Evolutionary conservation across 2,113 vertebrate species (phyloP).

Genomic region (Platycercus adscitus): DNA sequence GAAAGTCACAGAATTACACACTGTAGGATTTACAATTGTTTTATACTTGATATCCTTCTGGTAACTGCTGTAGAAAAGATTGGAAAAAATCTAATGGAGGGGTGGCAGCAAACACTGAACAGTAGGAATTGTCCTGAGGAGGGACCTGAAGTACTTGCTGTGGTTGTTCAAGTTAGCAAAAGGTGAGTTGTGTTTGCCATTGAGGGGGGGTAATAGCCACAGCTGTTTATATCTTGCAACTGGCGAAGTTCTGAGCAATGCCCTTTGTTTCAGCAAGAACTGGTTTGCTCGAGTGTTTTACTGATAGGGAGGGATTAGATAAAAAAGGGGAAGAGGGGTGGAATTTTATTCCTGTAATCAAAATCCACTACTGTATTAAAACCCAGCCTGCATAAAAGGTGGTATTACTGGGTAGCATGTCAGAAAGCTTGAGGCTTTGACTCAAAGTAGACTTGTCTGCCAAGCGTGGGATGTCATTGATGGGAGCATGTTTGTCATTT

Average conservation of each 20-base stretch:
- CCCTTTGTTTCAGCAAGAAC: background rate
- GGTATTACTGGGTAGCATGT: background rate
- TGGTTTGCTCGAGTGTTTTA: background rate
- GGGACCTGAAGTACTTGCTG: background rate
- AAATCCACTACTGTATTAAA: background rate
- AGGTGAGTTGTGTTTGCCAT: background rate
- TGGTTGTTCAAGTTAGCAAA: background rate
- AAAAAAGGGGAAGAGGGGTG: background rate
- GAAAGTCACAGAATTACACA: background rate
- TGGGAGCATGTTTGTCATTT: constrained; percentile 7
- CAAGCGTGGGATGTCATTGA: background rate
- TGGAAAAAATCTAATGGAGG: background rate
- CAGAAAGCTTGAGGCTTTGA: background rate
- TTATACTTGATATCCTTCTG: background rate
- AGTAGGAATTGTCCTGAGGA: background rate
- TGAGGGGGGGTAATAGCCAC: background rate
- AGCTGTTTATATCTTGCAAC: background rate
- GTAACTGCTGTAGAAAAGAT: background rate
- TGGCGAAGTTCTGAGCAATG: background rate
- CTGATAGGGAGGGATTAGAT: background rate
- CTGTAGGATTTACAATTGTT: background rate
- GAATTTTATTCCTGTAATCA: background rate
- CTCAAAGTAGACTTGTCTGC: constrained; percentile 33
- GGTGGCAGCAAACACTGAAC: background rate
- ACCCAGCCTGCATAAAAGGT: background rate